Percentiles rank a stretch among this genome's conserved stretches.
phyloP scores from a whole-genome alignment of 2,113 vertebrate species.

The Mastomys natalensis region DNA sequence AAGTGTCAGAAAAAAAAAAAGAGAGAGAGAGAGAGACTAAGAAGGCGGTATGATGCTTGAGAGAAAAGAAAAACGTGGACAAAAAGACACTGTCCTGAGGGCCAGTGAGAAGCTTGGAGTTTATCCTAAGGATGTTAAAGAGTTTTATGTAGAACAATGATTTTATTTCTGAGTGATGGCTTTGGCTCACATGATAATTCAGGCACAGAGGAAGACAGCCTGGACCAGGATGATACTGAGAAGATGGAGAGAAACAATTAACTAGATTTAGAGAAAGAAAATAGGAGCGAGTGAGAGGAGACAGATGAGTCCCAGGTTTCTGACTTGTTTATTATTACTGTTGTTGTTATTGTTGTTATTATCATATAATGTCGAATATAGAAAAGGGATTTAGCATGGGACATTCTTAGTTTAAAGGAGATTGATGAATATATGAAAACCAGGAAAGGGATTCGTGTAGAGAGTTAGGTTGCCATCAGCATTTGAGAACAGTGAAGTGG shows the following conservation, averaged over 20 bases:
- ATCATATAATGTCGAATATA: background rate
- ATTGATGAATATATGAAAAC: background rate
- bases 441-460: background rate
- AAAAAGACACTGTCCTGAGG: background rate
- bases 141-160: background rate
- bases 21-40: background rate
- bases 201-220: background rate
- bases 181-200: conserved; percentile 39
- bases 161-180: conserved; percentile 32
- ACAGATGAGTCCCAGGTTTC: background rate
- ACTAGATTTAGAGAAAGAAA: background rate
- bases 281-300: background rate
- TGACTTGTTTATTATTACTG: background rate
- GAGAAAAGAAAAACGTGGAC: background rate
- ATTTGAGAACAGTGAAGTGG: background rate
- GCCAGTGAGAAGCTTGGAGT: background rate
- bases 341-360: no score
- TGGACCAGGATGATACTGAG: background rate
- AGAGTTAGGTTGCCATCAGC: background rate
- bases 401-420: background rate
- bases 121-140: background rate
- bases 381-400: background rate
- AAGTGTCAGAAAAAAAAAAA: background rate
- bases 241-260: background rate
- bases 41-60: background rate